Percentiles rank a stretch among this genome's conserved stretches.
Conservation (phyloP, 2,797 vertebrate species). For the Channa striata region DNA sequence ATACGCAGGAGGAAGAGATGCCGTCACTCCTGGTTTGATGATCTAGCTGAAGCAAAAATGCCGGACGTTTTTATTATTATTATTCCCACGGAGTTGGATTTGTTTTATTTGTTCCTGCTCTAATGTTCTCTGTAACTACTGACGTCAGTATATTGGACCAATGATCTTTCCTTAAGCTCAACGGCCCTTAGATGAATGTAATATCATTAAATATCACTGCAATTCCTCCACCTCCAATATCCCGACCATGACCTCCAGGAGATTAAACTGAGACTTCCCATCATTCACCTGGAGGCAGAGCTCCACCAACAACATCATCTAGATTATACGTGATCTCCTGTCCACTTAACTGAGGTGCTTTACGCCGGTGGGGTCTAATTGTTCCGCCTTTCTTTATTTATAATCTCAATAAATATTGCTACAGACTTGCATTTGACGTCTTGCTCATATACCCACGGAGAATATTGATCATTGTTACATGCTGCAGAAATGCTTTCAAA, state of each 20-base stretch:
- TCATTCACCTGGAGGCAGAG: conserved; percentile 8
- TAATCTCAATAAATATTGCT: background rate
- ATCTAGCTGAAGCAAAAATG: background rate
- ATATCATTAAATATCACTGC: background rate
- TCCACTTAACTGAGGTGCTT: background rate
- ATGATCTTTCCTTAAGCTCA: background rate
- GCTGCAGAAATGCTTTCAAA: background rate
- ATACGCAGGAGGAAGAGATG: background rate
- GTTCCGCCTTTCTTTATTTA: background rate
- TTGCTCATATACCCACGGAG: background rate
- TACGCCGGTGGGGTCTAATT: background rate
- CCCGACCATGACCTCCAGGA: conserved; percentile 2
- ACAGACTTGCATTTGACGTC: background rate
- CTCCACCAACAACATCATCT: background rate
- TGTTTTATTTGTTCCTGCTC: background rate
- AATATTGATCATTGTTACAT: background rate
- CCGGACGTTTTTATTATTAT: background rate
- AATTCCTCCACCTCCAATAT: background rate
- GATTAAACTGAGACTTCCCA: background rate
- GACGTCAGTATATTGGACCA: background rate
- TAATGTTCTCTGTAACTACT: background rate
- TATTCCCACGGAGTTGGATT: background rate
- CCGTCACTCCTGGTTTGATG: background rate
- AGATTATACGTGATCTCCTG: background rate
- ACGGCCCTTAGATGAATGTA: background rate